A percentile compares a stretch with the other conserved stretches of the same genome.
Conservation (phyloP, 2,797 vertebrate genomes). For the Centroberyx gerrardi region DNA sequence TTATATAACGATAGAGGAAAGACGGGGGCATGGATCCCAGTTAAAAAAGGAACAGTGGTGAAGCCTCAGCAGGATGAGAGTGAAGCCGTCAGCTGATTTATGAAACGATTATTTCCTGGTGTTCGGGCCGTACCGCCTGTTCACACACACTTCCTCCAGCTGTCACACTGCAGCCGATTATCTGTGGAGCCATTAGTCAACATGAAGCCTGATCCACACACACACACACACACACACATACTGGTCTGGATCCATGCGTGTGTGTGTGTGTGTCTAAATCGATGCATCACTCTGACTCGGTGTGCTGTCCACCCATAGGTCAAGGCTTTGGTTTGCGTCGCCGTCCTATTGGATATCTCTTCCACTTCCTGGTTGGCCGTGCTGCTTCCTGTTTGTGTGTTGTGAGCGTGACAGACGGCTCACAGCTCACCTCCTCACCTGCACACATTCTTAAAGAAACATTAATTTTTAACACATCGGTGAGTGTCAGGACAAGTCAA, state of each 20-base stretch:
- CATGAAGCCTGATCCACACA: not conserved
- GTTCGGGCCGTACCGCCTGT: too few species aligned
- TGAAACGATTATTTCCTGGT: conserved; percentile 33
- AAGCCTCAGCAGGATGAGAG: conserved; percentile 23
- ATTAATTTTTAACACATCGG: not conserved
- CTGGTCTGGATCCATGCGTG: too few species aligned
- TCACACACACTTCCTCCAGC: too few species aligned
- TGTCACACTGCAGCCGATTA: conserved; percentile 30
- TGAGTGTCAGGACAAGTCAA: too few species aligned
- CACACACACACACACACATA: not conserved
- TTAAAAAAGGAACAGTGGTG: not conserved
- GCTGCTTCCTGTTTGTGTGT: conserved; percentile 51
- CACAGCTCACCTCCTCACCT: not conserved
- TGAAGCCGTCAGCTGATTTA: not conserved
- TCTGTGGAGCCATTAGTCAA: conserved; percentile 47
- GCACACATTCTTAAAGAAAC: not conserved
- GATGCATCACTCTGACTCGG: not conserved
- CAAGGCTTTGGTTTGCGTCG: conserved; percentile 40
- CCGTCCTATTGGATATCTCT: conserved; percentile 64
- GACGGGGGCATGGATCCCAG: not conserved
- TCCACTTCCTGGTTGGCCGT: conserved; percentile 48
- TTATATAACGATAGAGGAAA: too few species aligned
- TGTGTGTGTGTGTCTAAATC: too few species aligned
- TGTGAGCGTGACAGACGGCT: conserved; percentile 16
- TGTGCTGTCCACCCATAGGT: conserved; percentile 29